phyloP scores from a whole-genome alignment of 2,888 invertebrate genomes.

The Apamea epomidion region DNA sequence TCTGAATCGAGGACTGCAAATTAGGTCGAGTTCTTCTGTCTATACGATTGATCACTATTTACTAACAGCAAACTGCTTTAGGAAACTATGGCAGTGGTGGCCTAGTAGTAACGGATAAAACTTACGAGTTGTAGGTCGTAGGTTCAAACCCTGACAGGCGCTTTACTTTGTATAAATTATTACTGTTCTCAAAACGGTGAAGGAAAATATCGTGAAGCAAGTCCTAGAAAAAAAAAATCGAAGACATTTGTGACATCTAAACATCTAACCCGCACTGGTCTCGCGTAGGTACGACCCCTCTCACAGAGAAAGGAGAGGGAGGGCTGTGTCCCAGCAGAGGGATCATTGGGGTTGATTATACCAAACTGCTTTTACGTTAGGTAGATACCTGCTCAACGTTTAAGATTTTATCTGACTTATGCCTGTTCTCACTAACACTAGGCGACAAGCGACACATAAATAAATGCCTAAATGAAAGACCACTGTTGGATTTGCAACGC shows the following conservation, averaged over 20 bases:
- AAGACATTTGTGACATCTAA: neutral
- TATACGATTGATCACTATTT: conserved; percentile 19
- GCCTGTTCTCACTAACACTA: neutral
- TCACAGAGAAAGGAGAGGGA: too few relatives aligned
- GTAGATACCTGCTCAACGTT: neutral
- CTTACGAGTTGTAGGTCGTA: neutral
- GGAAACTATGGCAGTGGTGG: neutral
- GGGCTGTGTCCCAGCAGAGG: neutral
- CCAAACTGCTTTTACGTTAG: too few relatives aligned
- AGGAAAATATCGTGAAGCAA: neutral
- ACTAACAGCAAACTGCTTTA: neutral
- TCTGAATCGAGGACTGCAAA: conserved; percentile 21
- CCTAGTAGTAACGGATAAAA: neutral
- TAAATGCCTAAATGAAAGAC: neutral
- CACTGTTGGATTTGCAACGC: neutral
- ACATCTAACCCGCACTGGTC: neutral
- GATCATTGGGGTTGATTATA: neutral
- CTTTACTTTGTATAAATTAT: neutral
- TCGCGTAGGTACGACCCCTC: neutral
- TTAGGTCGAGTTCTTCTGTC: conserved; percentile 33
- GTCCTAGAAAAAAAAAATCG: neutral
- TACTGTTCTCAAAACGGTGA: neutral
- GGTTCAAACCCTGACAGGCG: neutral
- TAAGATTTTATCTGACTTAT: neutral
- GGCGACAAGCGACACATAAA: neutral